Conservation (phyloP, 2,113 vertebrate genomes). For the Heloderma charlesbogerti region DNA sequence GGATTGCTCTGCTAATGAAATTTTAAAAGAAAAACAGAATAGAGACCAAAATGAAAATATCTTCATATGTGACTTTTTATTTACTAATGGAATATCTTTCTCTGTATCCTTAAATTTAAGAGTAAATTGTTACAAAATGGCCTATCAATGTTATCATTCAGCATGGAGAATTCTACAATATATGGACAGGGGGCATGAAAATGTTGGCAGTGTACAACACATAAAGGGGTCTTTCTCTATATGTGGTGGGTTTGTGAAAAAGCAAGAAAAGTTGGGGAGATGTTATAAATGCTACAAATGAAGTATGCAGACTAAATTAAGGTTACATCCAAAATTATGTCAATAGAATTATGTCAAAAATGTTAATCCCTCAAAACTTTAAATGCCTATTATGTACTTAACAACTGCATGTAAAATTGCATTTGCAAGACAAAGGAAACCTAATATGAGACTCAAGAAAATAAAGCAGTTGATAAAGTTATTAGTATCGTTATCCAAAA, state of each 20-base stretch:
- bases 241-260: background rate
- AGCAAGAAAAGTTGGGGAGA: background rate
- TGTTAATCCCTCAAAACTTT: background rate
- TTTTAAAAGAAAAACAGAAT: too few species aligned
- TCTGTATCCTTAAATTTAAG: background rate
- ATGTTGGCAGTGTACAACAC: background rate
- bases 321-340: background rate
- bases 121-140: background rate
- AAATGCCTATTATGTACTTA: background rate
- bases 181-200: background rate
- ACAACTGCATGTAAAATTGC: background rate
- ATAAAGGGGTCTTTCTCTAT: background rate
- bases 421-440: background rate
- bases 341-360: background rate
- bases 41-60: background rate
- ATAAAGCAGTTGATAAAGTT: background rate
- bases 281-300: background rate
- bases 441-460: background rate
- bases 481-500: background rate
- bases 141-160: background rate
- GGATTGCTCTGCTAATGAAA: too few species aligned
- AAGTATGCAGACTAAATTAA: background rate
- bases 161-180: background rate
- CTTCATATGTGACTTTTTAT: background rate
- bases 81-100: background rate